These are phyloP conservation scores for Drosophila kanapiae DNA, from an alignment of 1,140 invertebrate species.

Conservation along the genomic window DNA sequence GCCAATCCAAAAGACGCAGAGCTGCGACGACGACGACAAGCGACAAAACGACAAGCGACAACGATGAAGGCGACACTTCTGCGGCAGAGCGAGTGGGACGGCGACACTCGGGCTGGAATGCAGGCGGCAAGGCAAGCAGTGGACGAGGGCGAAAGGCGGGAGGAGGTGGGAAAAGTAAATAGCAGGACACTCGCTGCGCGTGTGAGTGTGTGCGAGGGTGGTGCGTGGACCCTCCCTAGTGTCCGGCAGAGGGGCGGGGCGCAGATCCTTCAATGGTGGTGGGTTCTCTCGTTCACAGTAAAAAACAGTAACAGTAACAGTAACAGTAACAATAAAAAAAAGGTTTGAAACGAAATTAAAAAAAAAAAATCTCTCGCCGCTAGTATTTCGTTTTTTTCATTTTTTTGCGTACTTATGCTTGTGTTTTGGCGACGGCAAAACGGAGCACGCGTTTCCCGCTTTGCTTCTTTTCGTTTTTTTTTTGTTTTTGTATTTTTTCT, in stretches of 20 bases:
- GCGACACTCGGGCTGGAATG: conserved; percentile 45
- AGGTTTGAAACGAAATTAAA: conserved; percentile 32
- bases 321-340: conserved; percentile 36
- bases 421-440: conserved; percentile 75
- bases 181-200: conserved; percentile 30
- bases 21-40: conserved; percentile 62
- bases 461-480: conserved; percentile 14
- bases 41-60: conserved; percentile 57
- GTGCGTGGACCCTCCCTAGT: conserved; percentile 19
- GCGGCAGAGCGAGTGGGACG: conserved; percentile 37
- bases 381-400: not conserved
- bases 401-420: conserved; percentile 28
- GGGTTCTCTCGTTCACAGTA: conserved; percentile 32
- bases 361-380: not conserved
- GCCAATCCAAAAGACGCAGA: conserved; percentile 79
- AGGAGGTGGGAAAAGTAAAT: conserved; percentile 17
- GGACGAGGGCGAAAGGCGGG: not conserved
- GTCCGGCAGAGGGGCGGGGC: conserved; percentile 40
- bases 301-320: conserved; percentile 40
- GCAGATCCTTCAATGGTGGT: conserved; percentile 20
- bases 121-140: conserved; percentile 9
- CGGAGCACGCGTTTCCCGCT: conserved; percentile 35
- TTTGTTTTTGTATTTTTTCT: not conserved
- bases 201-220: conserved; percentile 17
- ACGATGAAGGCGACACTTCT: conserved; percentile 45